A percentile compares a stretch with the other conserved stretches of the same genome.
These are phyloP conservation scores for Atta texana DNA, from an alignment of 1,140 invertebrate genomes.

Conservation along the genomic window DNA sequence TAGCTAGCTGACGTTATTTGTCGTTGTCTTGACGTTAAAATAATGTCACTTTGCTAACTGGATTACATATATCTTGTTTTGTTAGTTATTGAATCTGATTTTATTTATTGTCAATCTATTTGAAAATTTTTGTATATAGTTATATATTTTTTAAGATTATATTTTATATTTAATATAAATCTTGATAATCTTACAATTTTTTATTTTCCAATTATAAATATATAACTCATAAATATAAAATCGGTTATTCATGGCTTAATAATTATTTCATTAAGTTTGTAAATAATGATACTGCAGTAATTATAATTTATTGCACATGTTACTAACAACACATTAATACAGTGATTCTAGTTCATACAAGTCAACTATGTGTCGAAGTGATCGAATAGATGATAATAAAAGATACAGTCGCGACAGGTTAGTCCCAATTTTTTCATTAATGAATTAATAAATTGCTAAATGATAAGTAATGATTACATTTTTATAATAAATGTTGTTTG, in stretches of 20 bases:
- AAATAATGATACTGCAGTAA: background rate
- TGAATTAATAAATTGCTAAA: background rate
- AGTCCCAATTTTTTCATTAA: conserved; percentile 3
- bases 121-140: background rate
- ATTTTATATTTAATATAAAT: background rate
- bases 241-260: background rate
- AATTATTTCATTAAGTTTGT: background rate
- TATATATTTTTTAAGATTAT: background rate
- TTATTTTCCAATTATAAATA: background rate
- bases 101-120: background rate
- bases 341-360: background rate
- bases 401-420: background rate
- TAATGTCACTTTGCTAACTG: too few relatives aligned
- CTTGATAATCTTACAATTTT: background rate
- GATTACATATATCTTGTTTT: too few relatives aligned
- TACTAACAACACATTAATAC: conserved; percentile 1
- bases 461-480: background rate
- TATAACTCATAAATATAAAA: background rate
- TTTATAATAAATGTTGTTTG: background rate
- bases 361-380: background rate
- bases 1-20: too few relatives aligned
- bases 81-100: background rate
- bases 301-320: background rate
- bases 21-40: too few relatives aligned
- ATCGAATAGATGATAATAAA: background rate